Conservation (phyloP, 1,140 invertebrate genomes). For the Epicauta chinensis region DNA sequence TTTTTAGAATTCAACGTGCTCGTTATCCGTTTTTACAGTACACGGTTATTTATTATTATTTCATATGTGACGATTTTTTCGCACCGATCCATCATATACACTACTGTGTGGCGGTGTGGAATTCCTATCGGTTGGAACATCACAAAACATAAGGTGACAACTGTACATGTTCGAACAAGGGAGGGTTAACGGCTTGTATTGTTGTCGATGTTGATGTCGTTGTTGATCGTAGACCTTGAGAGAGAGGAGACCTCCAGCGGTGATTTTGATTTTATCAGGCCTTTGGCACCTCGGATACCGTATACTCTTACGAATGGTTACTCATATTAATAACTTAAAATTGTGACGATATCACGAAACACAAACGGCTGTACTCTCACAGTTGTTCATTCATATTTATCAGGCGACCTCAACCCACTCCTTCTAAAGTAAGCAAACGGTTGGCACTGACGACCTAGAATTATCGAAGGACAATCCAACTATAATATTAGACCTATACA, state of each 20-base stretch:
- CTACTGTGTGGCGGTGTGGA: background rate
- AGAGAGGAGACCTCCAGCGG: constrained; percentile 15
- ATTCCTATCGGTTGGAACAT: background rate
- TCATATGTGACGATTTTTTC: constrained; percentile 33
- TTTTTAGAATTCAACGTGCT: constrained; percentile 32
- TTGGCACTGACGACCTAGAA: no score
- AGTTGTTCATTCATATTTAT: constrained; percentile 26
- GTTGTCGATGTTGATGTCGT: no score
- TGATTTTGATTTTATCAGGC: constrained; percentile 12
- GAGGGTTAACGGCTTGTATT: constrained; percentile 1
- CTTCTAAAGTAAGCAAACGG: no score
- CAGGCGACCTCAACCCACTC: background rate
- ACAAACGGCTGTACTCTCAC: constrained; percentile 20
- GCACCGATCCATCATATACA: constrained; percentile 23
- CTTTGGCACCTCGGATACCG: constrained; percentile 21
- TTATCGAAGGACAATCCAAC: no score
- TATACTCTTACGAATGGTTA: constrained; percentile 3
- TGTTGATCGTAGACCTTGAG: constrained; percentile 12
- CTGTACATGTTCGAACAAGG: constrained; percentile 1
- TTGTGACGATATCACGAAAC: constrained; percentile 8
- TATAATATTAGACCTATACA: no score
- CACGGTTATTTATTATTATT: constrained; percentile 34
- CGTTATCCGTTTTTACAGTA: constrained; percentile 31
- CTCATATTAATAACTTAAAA: constrained; percentile 24
- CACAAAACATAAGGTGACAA: background rate